phyloP scores from a whole-genome alignment of 2,797 vertebrate genomes.

The Takifugu rubripes region DNA sequence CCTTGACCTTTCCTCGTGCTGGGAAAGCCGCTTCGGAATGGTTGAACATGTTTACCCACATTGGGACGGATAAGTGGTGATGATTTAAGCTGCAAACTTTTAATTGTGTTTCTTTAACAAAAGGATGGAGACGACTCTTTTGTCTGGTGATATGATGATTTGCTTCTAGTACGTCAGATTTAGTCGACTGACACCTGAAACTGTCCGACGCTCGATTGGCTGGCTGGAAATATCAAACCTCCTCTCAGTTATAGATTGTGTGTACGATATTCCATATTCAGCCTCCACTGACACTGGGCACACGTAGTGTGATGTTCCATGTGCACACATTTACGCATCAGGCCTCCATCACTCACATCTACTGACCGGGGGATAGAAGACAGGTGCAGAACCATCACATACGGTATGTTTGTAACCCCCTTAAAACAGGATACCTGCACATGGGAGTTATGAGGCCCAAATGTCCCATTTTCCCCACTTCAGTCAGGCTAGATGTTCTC shows the following conservation, averaged over 20 bases:
- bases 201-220: no score
- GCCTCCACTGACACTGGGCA: no score
- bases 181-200: no score
- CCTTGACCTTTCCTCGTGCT: slow-evolving; percentile 21
- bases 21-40: slow-evolving; percentile 24
- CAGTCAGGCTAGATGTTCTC: slow-evolving; percentile 5
- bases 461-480: slow-evolving; percentile 17
- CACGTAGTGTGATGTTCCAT: no score
- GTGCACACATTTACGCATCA: slow-evolving; percentile 5
- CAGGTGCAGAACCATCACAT: slow-evolving; percentile 10
- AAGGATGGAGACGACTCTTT: not conserved
- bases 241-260: no score
- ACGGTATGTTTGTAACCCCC: slow-evolving; percentile 35
- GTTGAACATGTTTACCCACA: not conserved
- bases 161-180: no score
- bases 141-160: no score
- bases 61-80: slow-evolving; percentile 1
- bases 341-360: slow-evolving; percentile 23
- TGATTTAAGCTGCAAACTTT: not conserved
- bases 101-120: not conserved
- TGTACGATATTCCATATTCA: no score
- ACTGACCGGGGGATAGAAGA: slow-evolving; percentile 51
- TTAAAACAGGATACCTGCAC: slow-evolving; percentile 61
- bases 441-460: slow-evolving; percentile 60
- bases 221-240: no score